Evolutionary conservation across 2,888 invertebrate genomes (phyloP), one percentile per base, ranked within the genome.

Genomic region (Odontocerum albicorne): DNA sequence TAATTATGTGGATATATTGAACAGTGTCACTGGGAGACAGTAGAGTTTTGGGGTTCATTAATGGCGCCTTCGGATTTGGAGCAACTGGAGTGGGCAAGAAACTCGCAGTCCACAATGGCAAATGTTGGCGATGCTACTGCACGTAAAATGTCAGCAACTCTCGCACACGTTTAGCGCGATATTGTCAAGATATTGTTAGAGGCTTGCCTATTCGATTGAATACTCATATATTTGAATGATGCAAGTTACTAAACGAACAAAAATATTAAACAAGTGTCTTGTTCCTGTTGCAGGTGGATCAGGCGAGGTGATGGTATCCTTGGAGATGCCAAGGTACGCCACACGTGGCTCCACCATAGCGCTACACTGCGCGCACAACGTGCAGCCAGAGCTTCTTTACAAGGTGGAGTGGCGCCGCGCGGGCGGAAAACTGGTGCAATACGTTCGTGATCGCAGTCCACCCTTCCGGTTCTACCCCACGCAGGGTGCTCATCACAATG

Each of bases 351-450:
- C 80, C 50, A 81, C 81, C 62, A 84, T 81, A 53, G 74, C 74
- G 49, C 71, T 86, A 59, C 73, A 75, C 65, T 86, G 86, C 71
- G 78, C 80, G 59, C 85, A 86, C 71, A 83, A 80, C 67, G 83
- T 86, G 50, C 71, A 74, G 51, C 75, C 79, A 49, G 80, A 81
- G 63, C 78, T 81, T 64, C 73, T 86, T 47, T 81, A 85, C 73
- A 85, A 85, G 73, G 84, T 86, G 63, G 83, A 82, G 31, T 61
- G 61, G 60, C 72, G 72, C 65, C 58, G 55, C 21, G 69, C 70
- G 33, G 57, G 52, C 10, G 57, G 43, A 4, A 86, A 85, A 70
- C 80, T 86, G 70, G 83, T 85, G 65, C 83, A 85, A 71, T 86
- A 81, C 66, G 81, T 86, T 66, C 83, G 81, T 65, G 85, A 82